Base-by-base conservation (phyloP, 35 echinoderm and acorn worm genomes). In the Diadema setosum region DNA sequence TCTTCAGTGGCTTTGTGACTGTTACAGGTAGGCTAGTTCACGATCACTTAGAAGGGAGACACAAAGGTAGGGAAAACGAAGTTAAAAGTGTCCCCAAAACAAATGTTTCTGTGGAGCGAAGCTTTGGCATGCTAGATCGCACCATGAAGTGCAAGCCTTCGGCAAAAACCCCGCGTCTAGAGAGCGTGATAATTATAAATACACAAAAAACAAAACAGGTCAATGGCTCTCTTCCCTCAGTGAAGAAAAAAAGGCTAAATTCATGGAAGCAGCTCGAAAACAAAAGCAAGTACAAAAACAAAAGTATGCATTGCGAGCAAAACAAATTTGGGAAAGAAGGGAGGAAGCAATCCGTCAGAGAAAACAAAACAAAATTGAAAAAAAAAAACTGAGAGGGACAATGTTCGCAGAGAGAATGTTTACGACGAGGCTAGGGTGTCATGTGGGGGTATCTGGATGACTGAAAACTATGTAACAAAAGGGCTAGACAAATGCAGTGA, bases 111-210 rank as follows among this genome's bases (percentile, higher is more conserved):
- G 69, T 73, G 17, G 83, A 92, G 46, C 33, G 83, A 9, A 64
- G 86, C 50, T 92, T 92, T 86, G 90, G 82, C 24, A 92, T 84
- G 81, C 64, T 91, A 4, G 89, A 91, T 27, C 23, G 89, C 35
- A 17, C 70, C 14, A 69, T 85, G 82, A 69, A 65, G 52, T 40
- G 36, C 29, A 91, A 91, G 31, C 89, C 82, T 5, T 75, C 70
- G 46, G 81, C 89, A 39, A 46, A 27, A 2, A 85, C 60, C 2
- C 56, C 52, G 23, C 63, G 82, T 27, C 37, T 85, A 16, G 89
- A 85, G 24, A 43, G 82, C 24, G 85, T 84, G 5, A 90, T 90
- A 21, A 80, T 91, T n/a, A n/a, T n/a, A n/a, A n/a, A 83, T 91
- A 55, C 45, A 59, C 82, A 14, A 84, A 16, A 58, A 84, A 84